A percentile compares a stretch with the other conserved stretches of the same genome.
phyloP scores from a whole-genome alignment of 2,888 invertebrate species.

The Augiades crinisus region DNA sequence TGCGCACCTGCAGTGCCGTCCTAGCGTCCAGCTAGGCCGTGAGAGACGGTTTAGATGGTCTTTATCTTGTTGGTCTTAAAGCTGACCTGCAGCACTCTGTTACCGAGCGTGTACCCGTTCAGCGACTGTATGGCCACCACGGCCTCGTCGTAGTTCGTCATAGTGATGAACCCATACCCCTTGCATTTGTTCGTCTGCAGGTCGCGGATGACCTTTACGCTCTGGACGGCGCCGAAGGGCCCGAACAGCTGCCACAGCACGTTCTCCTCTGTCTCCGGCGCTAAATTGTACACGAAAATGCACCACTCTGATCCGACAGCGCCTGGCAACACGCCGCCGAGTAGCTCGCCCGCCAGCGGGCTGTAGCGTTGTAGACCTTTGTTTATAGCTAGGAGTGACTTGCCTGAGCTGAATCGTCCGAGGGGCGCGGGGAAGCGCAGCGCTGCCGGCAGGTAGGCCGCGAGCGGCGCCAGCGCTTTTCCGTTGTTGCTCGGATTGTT shows the following conservation, averaged over 20 bases:
- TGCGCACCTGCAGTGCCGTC: constrained; percentile 79
- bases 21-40: constrained; percentile 72
- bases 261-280: constrained; percentile 97
- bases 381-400: constrained; percentile 94
- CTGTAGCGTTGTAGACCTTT: constrained; percentile 89
- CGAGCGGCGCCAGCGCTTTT: constrained; percentile 90
- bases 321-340: constrained; percentile 89
- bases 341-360: constrained; percentile 92
- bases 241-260: constrained; percentile 98
- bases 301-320: constrained; percentile 91
- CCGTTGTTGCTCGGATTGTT: constrained; percentile 95
- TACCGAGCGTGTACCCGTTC: constrained; percentile 95
- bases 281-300: constrained; percentile 97
- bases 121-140: constrained; percentile 95
- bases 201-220: constrained; percentile 96
- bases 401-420: constrained; percentile 91
- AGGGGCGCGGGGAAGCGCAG: constrained; percentile 83
- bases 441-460: constrained; percentile 91
- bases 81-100: constrained; percentile 95
- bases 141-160: constrained; percentile 97
- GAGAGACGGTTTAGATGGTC: constrained; percentile 82
- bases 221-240: constrained; percentile 96
- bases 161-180: constrained; percentile 96
- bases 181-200: constrained; percentile 96
- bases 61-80: constrained; percentile 93